phyloP scores from a whole-genome alignment of 2,113 vertebrate species.

The Poeciliopsis turrubarensis region DNA sequence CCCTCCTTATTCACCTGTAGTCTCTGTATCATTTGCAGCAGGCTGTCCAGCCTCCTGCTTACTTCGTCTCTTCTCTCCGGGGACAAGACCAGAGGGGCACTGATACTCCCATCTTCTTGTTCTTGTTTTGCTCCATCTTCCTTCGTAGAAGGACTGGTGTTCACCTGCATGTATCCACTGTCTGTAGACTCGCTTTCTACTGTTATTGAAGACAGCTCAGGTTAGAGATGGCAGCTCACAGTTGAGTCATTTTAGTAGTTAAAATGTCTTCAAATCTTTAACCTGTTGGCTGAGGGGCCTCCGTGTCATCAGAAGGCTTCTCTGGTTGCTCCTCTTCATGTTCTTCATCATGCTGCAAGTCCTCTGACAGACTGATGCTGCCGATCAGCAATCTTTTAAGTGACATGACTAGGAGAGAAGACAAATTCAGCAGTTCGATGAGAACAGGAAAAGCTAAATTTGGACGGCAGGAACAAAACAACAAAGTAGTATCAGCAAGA shows the following conservation, averaged over 20 bases:
- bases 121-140: slow-evolving; percentile 27
- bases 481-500: background rate
- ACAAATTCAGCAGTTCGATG: slow-evolving; percentile 18
- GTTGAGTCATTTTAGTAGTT: background rate
- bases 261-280: background rate
- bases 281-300: slow-evolving; percentile 66
- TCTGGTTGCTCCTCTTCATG: slow-evolving; percentile 60
- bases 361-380: slow-evolving; percentile 75
- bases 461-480: background rate
- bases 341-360: slow-evolving; percentile 67
- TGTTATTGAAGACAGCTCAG: slow-evolving; percentile 23
- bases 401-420: slow-evolving; percentile 73
- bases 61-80: slow-evolving; percentile 78
- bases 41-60: slow-evolving; percentile 73
- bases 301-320: slow-evolving; percentile 41
- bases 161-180: slow-evolving; percentile 34
- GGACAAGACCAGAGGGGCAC: slow-evolving; percentile 73
- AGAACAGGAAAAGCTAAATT: background rate
- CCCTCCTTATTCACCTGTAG: slow-evolving; percentile 77
- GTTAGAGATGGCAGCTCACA: slow-evolving; percentile 7
- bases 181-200: slow-evolving; percentile 57
- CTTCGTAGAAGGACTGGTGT: slow-evolving; percentile 16
- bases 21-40: slow-evolving; percentile 81
- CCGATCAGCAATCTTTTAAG: slow-evolving; percentile 83
- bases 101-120: slow-evolving; percentile 59